Conservation (phyloP, 2,888 invertebrate species). For the Sinohyriopsis cumingii region DNA sequence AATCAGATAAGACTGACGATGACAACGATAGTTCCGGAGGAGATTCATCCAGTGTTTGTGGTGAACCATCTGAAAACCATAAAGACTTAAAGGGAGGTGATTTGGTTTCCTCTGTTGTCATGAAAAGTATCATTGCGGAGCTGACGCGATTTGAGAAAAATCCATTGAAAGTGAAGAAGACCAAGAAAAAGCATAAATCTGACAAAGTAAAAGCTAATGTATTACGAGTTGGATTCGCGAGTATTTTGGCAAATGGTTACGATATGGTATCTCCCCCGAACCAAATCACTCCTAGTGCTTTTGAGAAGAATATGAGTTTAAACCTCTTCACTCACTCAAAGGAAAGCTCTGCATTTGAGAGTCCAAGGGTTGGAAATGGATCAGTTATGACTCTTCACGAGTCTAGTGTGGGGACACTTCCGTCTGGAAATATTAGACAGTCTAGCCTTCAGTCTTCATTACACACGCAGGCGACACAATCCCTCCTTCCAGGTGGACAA, state of each 20-base stretch:
- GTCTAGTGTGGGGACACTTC: constrained; percentile 10
- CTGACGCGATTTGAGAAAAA: constrained; percentile 57
- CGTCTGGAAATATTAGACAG: constrained; percentile 1
- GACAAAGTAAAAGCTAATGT: constrained; percentile 24
- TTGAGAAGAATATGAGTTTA: constrained; percentile 38
- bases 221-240: constrained; percentile 30
- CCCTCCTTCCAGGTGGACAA: constrained; percentile 1
- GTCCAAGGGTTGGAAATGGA: constrained; percentile 30
- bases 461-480: background rate
- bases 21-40: constrained; percentile 18
- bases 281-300: constrained; percentile 55
- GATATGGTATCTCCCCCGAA: constrained; percentile 64
- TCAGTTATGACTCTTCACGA: constrained; percentile 20
- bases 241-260: constrained; percentile 45
- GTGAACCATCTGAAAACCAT: background rate
- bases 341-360: constrained; percentile 56
- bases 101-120: constrained; percentile 58
- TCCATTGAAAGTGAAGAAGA: constrained; percentile 50
- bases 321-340: constrained; percentile 55
- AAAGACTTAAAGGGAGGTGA: constrained; percentile 29
- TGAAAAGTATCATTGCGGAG: constrained; percentile 62
- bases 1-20: constrained; percentile 14
- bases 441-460: constrained; percentile 3
- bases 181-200: constrained; percentile 44
- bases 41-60: constrained; percentile 3